Conservation (phyloP, 2,888 invertebrate genomes). For the Temnothorax unifasciatus region DNA sequence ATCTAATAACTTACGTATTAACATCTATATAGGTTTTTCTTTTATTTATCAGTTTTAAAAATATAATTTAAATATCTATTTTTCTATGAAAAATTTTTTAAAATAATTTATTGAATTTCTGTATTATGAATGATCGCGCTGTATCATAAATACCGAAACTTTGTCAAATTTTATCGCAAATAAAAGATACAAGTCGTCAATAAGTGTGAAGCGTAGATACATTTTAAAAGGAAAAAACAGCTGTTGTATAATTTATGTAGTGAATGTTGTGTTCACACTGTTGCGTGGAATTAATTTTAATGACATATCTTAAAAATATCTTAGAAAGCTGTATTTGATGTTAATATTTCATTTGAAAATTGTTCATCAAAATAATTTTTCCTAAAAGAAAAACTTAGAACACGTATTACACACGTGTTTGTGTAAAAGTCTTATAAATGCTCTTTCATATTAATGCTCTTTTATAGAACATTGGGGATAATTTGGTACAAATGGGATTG, state of each 20-base stretch:
- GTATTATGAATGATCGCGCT: not conserved
- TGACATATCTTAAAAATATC: not conserved
- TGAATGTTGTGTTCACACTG: not conserved
- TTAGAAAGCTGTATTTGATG: not conserved
- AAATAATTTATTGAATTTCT: not conserved
- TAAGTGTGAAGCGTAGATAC: not conserved
- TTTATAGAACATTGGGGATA: conserved; percentile 88
- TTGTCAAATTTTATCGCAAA: not conserved
- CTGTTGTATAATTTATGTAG: not conserved
- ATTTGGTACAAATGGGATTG: conserved; percentile 88
- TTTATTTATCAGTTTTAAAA: too few species aligned
- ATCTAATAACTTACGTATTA: too few species aligned
- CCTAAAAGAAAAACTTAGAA: not conserved
- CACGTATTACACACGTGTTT: not conserved
- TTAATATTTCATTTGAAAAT: not conserved
- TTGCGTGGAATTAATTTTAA: not conserved
- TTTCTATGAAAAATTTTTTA: not conserved
- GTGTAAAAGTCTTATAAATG: not conserved
- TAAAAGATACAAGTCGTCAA: not conserved
- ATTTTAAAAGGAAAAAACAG: not conserved
- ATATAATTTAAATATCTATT: too few species aligned
- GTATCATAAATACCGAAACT: not conserved
- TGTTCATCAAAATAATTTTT: not conserved
- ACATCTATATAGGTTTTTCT: too few species aligned
- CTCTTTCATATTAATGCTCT: not conserved